These are phyloP conservation scores for Cheilosia grossa DNA, from an alignment of 2,888 invertebrate genomes.

Conservation along the genomic window DNA sequence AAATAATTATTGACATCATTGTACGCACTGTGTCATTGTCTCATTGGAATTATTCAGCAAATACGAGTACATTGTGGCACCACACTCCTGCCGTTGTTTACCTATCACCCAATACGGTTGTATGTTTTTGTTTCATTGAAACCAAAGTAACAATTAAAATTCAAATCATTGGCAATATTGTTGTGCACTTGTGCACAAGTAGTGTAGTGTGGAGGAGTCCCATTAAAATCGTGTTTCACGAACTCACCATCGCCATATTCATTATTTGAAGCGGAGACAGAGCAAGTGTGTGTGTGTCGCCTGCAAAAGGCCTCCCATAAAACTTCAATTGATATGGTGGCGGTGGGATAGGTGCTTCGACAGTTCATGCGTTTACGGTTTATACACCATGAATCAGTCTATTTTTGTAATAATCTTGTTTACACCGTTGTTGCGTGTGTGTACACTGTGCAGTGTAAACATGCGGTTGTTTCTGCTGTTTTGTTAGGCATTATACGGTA, in stretches of 20 bases:
- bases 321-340: slow-evolving; percentile 5
- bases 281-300: neutral
- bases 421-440: slow-evolving; percentile 18
- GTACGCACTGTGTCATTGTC: slow-evolving; percentile 12
- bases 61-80: neutral
- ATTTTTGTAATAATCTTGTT: slow-evolving; percentile 36
- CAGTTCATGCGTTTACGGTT: slow-evolving; percentile 10
- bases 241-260: neutral
- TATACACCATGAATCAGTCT: slow-evolving; percentile 5
- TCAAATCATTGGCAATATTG: slow-evolving; percentile 21
- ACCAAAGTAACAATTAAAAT: slow-evolving; percentile 30
- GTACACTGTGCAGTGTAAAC: neutral
- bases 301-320: slow-evolving; percentile 9
- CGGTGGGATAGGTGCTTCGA: neutral
- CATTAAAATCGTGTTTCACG: slow-evolving; percentile 9
- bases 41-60: slow-evolving; percentile 18
- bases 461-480: neutral
- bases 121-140: slow-evolving; percentile 32
- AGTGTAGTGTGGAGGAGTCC: neutral
- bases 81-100: slow-evolving; percentile 5
- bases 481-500: slow-evolving; percentile 2
- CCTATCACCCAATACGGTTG: neutral
- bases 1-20: slow-evolving; percentile 26
- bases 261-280: neutral
- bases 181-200: slow-evolving; percentile 10